Percentiles rank a stretch among this genome's conserved stretches.
Evolutionary conservation across 1,140 invertebrate genomes (phyloP).

Genomic region (Antheraea mylitta): DNA sequence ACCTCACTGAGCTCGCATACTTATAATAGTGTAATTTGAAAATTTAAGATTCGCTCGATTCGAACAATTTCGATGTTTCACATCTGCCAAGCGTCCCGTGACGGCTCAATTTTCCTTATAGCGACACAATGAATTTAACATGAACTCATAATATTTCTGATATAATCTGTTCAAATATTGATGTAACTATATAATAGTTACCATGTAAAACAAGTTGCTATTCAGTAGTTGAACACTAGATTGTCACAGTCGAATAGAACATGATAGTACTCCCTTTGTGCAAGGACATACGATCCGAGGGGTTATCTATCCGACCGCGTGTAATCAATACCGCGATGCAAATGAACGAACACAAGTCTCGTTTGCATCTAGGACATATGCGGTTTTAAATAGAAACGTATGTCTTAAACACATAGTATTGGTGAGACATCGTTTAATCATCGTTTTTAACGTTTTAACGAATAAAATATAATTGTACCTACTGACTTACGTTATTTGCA

Average conservation of each 20-base stretch:
- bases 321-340: constrained; percentile 7
- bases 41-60: no score
- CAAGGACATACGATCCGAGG: not conserved
- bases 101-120: no score
- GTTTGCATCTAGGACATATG: constrained; percentile 4
- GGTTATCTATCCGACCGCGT: constrained; percentile 5
- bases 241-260: constrained; percentile 6
- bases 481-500: no score
- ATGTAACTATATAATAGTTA: not conserved
- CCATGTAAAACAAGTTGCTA: not conserved
- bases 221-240: not conserved
- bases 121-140: no score
- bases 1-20: no score
- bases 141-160: no score
- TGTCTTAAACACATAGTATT: not conserved
- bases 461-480: no score
- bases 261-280: not conserved
- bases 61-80: no score
- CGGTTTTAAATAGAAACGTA: not conserved
- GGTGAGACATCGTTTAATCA: not conserved
- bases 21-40: no score
- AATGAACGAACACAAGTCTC: constrained; percentile 1
- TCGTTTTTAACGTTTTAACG: no score
- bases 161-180: no score
- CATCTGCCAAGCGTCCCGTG: no score